Evolutionary conservation across 2,888 invertebrate species (phyloP).

Genomic region (Lithophane leautieri): DNA sequence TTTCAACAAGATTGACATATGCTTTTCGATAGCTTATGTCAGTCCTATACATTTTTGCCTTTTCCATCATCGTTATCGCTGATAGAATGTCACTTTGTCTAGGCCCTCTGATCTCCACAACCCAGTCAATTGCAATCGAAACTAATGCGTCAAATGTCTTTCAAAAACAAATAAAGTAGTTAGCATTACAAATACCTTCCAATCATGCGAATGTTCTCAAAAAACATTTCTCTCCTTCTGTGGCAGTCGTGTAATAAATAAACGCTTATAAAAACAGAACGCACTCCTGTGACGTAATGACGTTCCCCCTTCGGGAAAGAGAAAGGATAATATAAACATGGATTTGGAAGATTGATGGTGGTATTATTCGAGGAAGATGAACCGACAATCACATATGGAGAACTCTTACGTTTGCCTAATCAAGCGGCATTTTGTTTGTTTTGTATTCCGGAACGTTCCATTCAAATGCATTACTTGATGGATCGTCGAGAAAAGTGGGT

Average conservation of each 20-base stretch:
- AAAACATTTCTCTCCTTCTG: background rate
- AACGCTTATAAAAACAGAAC: slow-evolving; percentile 22
- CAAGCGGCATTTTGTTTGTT: slow-evolving; percentile 48
- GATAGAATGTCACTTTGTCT: too few species aligned
- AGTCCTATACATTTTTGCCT: too few species aligned
- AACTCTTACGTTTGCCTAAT: slow-evolving; percentile 58
- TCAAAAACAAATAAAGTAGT: too few species aligned
- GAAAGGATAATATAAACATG: slow-evolving; percentile 68
- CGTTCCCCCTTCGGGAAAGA: slow-evolving; percentile 58
- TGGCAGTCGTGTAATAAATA: slow-evolving; percentile 3
- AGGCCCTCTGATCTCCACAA: too few species aligned
- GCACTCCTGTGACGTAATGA: slow-evolving; percentile 45
- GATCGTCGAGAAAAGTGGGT: slow-evolving; percentile 21
- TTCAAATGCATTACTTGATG: slow-evolving; percentile 14
- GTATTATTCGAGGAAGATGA: slow-evolving; percentile 67
- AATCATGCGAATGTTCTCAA: background rate
- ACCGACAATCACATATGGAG: slow-evolving; percentile 66
- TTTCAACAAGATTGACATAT: too few species aligned
- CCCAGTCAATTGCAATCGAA: too few species aligned
- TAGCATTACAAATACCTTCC: too few species aligned
- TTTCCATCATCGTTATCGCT: too few species aligned
- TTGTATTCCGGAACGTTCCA: slow-evolving; percentile 1
- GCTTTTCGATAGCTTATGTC: too few species aligned
- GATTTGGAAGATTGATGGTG: slow-evolving; percentile 70
- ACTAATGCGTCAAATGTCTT: too few species aligned